Percentiles rank a stretch among this genome's conserved stretches.
Conservation (phyloP, 2,113 vertebrate genomes). For the Hymenochirus boettgeri region DNA sequence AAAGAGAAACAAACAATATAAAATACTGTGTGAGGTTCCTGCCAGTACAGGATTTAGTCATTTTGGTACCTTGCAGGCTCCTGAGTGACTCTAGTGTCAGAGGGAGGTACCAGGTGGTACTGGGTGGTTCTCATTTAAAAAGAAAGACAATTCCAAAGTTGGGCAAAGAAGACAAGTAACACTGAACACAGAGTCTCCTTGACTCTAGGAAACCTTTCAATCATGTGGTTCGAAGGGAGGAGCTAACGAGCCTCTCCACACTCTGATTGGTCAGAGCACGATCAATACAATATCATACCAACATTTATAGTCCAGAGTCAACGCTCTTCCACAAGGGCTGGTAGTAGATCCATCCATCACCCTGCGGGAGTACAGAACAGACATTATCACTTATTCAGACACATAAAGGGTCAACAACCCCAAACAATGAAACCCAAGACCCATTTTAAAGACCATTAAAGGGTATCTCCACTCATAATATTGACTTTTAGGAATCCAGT, state of each 20-base stretch:
- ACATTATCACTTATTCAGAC: no score
- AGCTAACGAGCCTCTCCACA: background rate
- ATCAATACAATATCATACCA: background rate
- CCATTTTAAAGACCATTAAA: no score
- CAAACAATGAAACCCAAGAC: no score
- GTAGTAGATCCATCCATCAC: conserved; percentile 90
- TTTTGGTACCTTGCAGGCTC: background rate
- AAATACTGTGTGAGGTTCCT: background rate
- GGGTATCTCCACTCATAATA: no score
- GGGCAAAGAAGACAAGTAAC: background rate
- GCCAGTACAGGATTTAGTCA: conserved; percentile 9
- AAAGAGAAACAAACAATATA: background rate
- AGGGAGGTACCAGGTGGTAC: background rate
- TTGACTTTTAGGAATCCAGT: no score
- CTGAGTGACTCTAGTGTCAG: background rate
- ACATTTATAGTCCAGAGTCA: conserved; percentile 23
- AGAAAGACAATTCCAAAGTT: background rate
- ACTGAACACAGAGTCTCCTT: background rate
- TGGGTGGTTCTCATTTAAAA: no score
- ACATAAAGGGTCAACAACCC: no score
- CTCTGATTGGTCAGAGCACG: background rate
- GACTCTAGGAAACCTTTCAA: background rate
- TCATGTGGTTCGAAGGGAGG: no score
- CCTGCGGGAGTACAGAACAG: conserved; percentile 65
- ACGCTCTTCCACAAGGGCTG: conserved; percentile 84